A percentile compares a stretch with the other conserved stretches of the same genome.
These are phyloP conservation scores for Tenthredo livida DNA, from an alignment of 2,888 invertebrate genomes.

Conservation along the genomic window DNA sequence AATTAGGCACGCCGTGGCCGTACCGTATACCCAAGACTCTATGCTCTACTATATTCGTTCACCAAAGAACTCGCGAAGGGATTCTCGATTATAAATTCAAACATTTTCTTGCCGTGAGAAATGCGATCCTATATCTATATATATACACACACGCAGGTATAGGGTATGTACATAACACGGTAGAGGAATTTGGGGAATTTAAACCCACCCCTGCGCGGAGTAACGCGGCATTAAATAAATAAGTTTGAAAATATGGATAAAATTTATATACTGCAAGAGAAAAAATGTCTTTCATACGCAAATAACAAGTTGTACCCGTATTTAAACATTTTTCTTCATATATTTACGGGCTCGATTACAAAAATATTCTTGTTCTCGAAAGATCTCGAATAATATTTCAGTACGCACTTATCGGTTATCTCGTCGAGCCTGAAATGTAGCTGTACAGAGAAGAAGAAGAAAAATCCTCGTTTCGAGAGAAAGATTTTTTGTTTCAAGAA, in stretches of 20 bases:
- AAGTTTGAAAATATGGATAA: neutral
- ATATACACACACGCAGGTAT: neutral
- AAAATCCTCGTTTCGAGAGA: too few species aligned
- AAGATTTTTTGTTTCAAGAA: too few species aligned
- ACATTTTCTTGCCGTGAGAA: neutral
- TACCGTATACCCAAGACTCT: neutral
- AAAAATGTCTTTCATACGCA: too few species aligned
- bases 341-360: too few species aligned
- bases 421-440: too few species aligned
- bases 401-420: too few species aligned
- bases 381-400: too few species aligned
- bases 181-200: neutral
- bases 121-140: neutral
- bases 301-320: too few species aligned
- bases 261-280: neutral
- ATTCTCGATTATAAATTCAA: neutral
- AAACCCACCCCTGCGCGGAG: neutral
- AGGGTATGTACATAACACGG: neutral
- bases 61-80: neutral
- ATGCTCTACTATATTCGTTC: slow-evolving; percentile 9
- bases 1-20: slow-evolving; percentile 42
- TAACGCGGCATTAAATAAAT: neutral
- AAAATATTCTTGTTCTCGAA: too few species aligned
- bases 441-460: too few species aligned
- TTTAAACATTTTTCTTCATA: too few species aligned